Base-by-base conservation (phyloP, 2,113 vertebrate genomes). In the Neopipo cinnamomea region DNA sequence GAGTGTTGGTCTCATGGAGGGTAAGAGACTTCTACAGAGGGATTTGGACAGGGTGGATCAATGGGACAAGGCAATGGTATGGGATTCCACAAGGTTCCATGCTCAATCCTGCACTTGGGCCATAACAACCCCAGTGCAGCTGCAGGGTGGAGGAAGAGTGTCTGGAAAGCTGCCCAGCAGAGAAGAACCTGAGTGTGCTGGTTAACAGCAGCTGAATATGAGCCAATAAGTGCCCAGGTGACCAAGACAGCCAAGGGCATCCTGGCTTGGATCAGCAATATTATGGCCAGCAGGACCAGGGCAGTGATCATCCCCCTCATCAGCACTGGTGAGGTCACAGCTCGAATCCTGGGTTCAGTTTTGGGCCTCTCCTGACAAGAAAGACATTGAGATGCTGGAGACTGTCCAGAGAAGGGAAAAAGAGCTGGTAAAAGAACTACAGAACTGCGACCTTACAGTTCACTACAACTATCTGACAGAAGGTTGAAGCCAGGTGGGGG, bases 31-130 rank as follows among this genome's bases (percentile, higher is more conserved):
- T 67, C n/a, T 41, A 2, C 23, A 62, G 27, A 49, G 37, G 8
- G 4, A 37, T 30, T 13, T n/a, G 35, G 13, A 25, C 7, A 66
- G 31, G 21, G 19, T 61, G 25, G 12, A 33, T 33, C 18, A 4
- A 30, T 30, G 22, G 15, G 8, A 31, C 15, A 11, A 42, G n/a
- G 13, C 8, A 37, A 0, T 4, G 5, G 10, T 14, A 33, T 8
- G n/a, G 55, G 7, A 37, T 52, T 87, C 24, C 41, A 52, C 8
- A 22, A 50, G 33, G 21, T 12, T 22, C 14, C 46, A 8, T 37
- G 59, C 8, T 14, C 5, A 4, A 14, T 62, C 22, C 19, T 35
- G 24, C 4, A 4, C 24, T 30, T 37, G 25, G 22, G 35, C 49
- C 42, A 56, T 22, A 49, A 9, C 10, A 61, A 42, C 2, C 3